phyloP scores from a whole-genome alignment of 1,140 invertebrate genomes.

The Diplogasteroides magnus region DNA sequence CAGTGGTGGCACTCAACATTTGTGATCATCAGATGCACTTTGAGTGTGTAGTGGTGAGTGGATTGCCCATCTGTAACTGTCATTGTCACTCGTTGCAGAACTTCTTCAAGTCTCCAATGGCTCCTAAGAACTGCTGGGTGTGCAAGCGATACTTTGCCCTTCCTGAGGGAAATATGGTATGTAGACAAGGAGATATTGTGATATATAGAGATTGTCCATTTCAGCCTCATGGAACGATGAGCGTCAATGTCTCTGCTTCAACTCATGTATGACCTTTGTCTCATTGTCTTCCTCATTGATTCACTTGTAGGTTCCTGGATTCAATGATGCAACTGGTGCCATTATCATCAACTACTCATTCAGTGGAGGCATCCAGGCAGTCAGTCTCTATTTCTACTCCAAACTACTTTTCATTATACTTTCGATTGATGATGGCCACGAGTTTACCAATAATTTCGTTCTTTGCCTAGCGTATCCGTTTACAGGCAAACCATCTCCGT shows the following conservation, averaged over 20 bases:
- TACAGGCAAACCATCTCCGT: slow-evolving; percentile 31
- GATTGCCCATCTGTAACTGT: neutral
- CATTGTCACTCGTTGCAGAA: neutral
- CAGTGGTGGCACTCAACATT: neutral
- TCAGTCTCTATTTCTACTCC: neutral
- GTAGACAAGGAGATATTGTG: neutral
- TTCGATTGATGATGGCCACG: neutral
- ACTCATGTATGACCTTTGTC: neutral
- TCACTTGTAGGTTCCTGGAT: too few species aligned
- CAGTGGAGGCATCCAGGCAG: neutral
- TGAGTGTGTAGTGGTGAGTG: neutral
- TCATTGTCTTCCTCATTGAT: too few species aligned
- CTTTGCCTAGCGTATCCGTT: neutral
- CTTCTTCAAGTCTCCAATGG: too few species aligned
- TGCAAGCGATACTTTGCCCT: neutral
- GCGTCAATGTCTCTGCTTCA: too few species aligned
- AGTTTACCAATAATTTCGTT: neutral
- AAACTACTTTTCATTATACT: neutral
- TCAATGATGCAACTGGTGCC: neutral
- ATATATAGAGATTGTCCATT: neutral
- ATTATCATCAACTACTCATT: neutral
- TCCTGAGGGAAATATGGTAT: neutral
- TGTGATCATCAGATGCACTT: neutral
- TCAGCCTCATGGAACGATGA: neutral
- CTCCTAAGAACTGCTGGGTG: too few species aligned